Evolutionary conservation across 2,797 vertebrate species (phyloP).

Genomic region (Hoplostethus mediterraneus): DNA sequence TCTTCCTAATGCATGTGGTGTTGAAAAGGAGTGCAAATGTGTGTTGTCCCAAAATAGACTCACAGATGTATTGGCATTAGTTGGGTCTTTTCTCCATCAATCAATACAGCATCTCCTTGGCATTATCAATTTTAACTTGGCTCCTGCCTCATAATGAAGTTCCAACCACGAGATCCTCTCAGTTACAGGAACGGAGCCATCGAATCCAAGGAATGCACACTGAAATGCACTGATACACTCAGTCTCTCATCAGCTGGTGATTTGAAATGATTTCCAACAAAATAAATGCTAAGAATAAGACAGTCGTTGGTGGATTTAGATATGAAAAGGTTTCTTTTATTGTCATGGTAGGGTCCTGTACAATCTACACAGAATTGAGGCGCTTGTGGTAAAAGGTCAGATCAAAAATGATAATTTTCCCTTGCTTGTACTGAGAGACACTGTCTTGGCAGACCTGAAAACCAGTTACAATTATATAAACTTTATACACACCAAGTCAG

Average conservation of each 20-base stretch:
- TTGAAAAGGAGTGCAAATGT: too few relatives aligned
- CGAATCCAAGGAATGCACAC: background rate
- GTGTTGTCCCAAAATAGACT: too few relatives aligned
- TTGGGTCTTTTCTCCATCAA: background rate
- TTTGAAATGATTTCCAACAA: background rate
- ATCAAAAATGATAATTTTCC: constrained; percentile 19
- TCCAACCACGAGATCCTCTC: background rate
- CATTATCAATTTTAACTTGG: background rate
- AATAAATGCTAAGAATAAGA: background rate
- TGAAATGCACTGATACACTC: background rate
- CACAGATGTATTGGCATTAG: background rate
- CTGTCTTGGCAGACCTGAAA: constrained; percentile 42
- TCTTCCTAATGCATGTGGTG: too few relatives aligned
- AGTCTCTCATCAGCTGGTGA: background rate
- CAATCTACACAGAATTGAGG: constrained; percentile 76
- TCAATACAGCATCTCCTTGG: background rate
- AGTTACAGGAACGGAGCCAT: background rate
- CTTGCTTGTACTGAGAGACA: constrained; percentile 72
- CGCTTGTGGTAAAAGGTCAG: constrained; percentile 71
- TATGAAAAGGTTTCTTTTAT: constrained; percentile 80
- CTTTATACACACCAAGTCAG: constrained; percentile 43
- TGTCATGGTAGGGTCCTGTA: constrained; percentile 75
- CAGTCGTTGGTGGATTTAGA: constrained; percentile 16
- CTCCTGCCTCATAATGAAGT: background rate
- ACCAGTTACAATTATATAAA: constrained; percentile 22